Percentiles rank a stretch among this genome's conserved stretches.
Evolutionary conservation across 2,888 invertebrate species (phyloP).

Genomic region (Cephalotes varians): DNA sequence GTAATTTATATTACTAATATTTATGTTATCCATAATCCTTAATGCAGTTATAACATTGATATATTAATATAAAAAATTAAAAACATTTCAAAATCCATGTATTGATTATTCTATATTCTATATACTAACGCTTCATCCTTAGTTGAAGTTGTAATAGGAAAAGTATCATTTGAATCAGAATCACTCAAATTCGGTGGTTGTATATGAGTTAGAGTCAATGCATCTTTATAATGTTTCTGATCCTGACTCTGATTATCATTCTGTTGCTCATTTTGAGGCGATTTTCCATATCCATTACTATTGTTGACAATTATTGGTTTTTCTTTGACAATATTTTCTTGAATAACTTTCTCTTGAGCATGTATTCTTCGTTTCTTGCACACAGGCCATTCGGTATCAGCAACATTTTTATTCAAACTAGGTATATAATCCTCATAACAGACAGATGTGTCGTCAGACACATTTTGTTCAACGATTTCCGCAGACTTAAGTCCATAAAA

Average conservation of each 20-base stretch:
- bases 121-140: neutral
- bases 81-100: neutral
- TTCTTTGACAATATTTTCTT: constrained; percentile 13
- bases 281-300: neutral
- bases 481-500: constrained; percentile 78
- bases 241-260: neutral
- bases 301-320: neutral
- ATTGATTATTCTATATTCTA: neutral
- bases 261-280: neutral
- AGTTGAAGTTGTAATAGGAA: neutral
- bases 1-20: constrained; percentile 12
- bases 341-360: constrained; percentile 17
- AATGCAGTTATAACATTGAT: neutral
- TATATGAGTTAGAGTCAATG: constrained; percentile 30
- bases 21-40: neutral
- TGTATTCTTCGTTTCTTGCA: constrained; percentile 76
- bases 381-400: constrained; percentile 64
- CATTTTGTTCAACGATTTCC: constrained; percentile 49
- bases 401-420: constrained; percentile 14
- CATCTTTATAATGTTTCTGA: neutral
- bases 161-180: constrained; percentile 75
- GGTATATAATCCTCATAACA: constrained; percentile 56
- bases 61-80: constrained; percentile 13
- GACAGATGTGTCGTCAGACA: constrained; percentile 52
- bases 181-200: constrained; percentile 74